These are phyloP conservation scores for Maconellicoccus hirsutus DNA, from an alignment of 1,140 invertebrate genomes.

Conservation along the genomic window DNA sequence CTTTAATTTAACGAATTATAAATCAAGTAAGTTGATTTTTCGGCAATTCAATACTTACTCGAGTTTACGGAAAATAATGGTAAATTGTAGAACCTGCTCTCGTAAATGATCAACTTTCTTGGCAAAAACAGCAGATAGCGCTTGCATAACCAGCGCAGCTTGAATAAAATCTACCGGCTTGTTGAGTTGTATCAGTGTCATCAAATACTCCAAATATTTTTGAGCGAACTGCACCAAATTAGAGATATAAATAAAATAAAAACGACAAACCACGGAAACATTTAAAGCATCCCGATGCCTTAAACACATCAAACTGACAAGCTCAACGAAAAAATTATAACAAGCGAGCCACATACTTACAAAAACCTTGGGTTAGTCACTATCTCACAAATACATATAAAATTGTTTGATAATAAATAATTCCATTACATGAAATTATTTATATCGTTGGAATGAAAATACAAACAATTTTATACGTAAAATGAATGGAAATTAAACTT, in stretches of 20 bases:
- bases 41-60: not conserved
- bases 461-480: not conserved
- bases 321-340: not conserved
- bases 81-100: not conserved
- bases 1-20: not conserved
- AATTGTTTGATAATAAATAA: not conserved
- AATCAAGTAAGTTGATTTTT: not conserved
- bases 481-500: constrained; percentile 22
- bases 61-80: constrained; percentile 1
- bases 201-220: constrained; percentile 10
- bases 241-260: not conserved
- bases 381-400: not conserved
- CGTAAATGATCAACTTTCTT: constrained; percentile 15
- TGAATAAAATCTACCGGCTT: constrained; percentile 11
- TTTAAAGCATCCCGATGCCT: not conserved
- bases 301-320: not conserved
- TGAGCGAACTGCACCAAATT: constrained; percentile 2
- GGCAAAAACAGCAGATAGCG: not conserved
- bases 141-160: constrained; percentile 11
- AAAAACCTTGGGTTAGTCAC: not conserved
- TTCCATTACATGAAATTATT: not conserved
- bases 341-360: not conserved
- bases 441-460: not conserved
- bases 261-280: not conserved
- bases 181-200: not conserved